phyloP scores from a whole-genome alignment of 2,113 vertebrate genomes.

The Scomber japonicus region DNA sequence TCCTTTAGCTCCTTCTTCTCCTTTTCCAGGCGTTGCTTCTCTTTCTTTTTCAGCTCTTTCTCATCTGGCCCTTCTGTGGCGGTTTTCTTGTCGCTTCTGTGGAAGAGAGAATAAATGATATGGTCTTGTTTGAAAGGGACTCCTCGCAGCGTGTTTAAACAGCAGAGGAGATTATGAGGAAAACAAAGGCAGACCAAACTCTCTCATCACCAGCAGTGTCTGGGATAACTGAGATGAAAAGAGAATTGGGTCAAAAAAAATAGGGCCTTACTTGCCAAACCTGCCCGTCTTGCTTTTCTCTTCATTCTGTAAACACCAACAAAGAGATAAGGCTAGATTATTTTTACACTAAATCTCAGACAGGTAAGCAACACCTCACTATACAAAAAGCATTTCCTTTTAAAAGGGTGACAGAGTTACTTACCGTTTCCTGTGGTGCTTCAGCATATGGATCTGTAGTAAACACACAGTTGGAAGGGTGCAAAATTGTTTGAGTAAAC shows the following conservation, averaged over 20 bases:
- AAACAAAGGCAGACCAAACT: slow-evolving; percentile 11
- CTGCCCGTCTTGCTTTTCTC: slow-evolving; percentile 65
- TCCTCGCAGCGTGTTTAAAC: slow-evolving; percentile 3
- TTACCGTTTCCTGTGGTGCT: slow-evolving; percentile 55
- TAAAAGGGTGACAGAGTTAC: slow-evolving; percentile 11
- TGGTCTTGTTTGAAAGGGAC: neutral
- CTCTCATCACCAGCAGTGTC: slow-evolving; percentile 1
- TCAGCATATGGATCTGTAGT: slow-evolving; percentile 83
- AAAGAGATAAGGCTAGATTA: slow-evolving; percentile 24
- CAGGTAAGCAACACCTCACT: neutral
- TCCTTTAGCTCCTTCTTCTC: slow-evolving; percentile 82
- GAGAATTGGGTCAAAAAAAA: slow-evolving; percentile 17
- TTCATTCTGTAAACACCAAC: slow-evolving; percentile 69
- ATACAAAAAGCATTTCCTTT: neutral
- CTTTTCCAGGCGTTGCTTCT: slow-evolving; percentile 82
- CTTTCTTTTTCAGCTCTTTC: slow-evolving; percentile 83
- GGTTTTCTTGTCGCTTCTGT: slow-evolving; percentile 73
- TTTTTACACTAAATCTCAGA: neutral
- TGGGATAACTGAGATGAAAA: neutral
- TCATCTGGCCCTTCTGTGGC: slow-evolving; percentile 65
- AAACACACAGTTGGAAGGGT: neutral
- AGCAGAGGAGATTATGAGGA: neutral
- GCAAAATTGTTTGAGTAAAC: neutral
- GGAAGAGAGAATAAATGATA: neutral
- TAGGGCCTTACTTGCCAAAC: slow-evolving; percentile 77